Evolutionary conservation across 2,888 invertebrate species (phyloP).

Genomic region (Thumatha senex): DNA sequence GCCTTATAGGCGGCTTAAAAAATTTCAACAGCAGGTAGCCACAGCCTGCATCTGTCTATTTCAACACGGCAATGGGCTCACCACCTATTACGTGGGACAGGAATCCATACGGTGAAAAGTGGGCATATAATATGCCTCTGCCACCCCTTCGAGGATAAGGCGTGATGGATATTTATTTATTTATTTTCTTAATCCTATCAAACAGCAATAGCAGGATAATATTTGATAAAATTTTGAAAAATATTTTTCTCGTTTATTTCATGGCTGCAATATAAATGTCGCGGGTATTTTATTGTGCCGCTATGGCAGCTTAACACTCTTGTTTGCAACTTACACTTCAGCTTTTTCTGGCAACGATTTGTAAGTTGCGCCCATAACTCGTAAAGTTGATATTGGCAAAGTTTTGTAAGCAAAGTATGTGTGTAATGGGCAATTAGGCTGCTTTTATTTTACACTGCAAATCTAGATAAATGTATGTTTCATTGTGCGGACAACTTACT

Average conservation of each 20-base stretch:
- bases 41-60: too few relatives aligned
- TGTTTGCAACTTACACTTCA: slow-evolving; percentile 62
- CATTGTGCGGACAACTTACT: not conserved
- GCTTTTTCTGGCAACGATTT: slow-evolving; percentile 64
- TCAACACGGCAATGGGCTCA: too few relatives aligned
- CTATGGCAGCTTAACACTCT: slow-evolving; percentile 62
- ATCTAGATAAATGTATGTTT: slow-evolving; percentile 3
- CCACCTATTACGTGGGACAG: too few relatives aligned
- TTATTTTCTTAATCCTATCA: too few relatives aligned
- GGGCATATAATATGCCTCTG: too few relatives aligned
- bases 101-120: too few relatives aligned
- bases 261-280: slow-evolving; percentile 53
- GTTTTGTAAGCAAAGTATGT: slow-evolving; percentile 38
- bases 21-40: too few relatives aligned
- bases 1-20: too few relatives aligned
- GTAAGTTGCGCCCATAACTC: slow-evolving; percentile 55
- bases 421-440: slow-evolving; percentile 19
- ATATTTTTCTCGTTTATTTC: slow-evolving; percentile 19
- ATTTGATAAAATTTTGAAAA: too few relatives aligned
- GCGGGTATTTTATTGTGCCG: slow-evolving; percentile 64
- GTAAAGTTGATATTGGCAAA: slow-evolving; percentile 65
- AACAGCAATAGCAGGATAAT: too few relatives aligned
- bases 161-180: too few relatives aligned
- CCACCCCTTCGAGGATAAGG: too few relatives aligned
- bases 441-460: slow-evolving; percentile 11